Percentiles rank a stretch among this genome's conserved stretches.
Evolutionary conservation across 2,113 vertebrate species (phyloP).

Genomic region (Dasyurus viverrinus): DNA sequence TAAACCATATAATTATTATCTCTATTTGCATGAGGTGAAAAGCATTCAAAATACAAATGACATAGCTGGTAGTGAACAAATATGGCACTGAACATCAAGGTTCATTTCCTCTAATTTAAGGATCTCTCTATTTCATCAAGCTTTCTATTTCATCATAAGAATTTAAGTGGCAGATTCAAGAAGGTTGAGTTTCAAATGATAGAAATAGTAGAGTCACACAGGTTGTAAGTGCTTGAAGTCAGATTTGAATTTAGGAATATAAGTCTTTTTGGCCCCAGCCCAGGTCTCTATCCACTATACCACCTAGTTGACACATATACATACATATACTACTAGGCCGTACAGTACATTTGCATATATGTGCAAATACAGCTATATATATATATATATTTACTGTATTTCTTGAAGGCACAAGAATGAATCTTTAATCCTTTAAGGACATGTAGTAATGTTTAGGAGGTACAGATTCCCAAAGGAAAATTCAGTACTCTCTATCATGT

Average conservation of each 20-base stretch:
- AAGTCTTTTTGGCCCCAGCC: not conserved
- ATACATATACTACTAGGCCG: not conserved
- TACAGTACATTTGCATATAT: too few relatives aligned
- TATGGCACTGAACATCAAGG: not conserved
- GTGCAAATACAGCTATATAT: not conserved
- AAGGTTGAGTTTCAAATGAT: not conserved
- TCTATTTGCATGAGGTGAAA: not conserved
- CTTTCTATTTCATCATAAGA: not conserved
- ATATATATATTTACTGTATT: not conserved
- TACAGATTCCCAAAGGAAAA: not conserved
- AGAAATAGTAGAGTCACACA: not conserved
- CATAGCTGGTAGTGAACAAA: not conserved
- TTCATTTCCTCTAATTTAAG: not conserved
- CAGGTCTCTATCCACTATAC: not conserved
- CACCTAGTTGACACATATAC: not conserved
- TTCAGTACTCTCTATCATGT: rapidly evolving
- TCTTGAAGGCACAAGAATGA: rapidly evolving
- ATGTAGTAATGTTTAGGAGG: not conserved
- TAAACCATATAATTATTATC: not conserved
- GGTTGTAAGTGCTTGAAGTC: not conserved
- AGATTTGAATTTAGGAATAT: not conserved
- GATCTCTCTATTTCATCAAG: not conserved
- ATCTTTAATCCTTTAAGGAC: too few relatives aligned
- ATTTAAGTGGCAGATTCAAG: not conserved
- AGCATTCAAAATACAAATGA: not conserved